Base-by-base conservation (phyloP, 2,797 vertebrate species). In the Sebastolobus altivelis region DNA sequence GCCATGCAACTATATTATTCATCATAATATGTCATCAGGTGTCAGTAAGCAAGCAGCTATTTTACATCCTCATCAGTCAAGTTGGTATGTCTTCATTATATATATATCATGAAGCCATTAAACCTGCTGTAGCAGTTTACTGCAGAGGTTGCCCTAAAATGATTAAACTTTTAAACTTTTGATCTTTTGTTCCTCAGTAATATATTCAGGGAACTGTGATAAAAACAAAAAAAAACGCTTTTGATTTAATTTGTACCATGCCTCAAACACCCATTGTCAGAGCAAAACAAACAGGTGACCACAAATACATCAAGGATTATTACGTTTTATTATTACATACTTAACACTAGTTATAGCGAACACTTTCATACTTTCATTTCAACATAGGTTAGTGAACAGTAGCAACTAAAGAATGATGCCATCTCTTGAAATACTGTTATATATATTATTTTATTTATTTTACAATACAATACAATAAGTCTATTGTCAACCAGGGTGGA, bases 41-140 rank as follows among this genome's bases (percentile, higher is more conserved):
- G 52, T 70, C 29, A 67, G 37, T 40, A 43, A 79, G n/a, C 18
- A 72, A 75, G 3, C 60, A 65, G 58, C 38, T 29, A 0, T 8
- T 56, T 16, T 29, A 73, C 49, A 54, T 63, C 56, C 22, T 38
- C 33, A 65, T 71, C 31, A 68, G 52, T 61, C 55, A 63, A 8
- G 33, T 35, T n/a, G 66, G 18, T 62, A 35, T 71, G 46, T 49
- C 46, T 8, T 58, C 29, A 66, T 54, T 49, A 49, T 11, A 52
- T 59, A 56, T 70, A 22, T 52, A 67, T 54, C 18, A 37, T 68
- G 13, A 49, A 79, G 38, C 16, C 29, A 56, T 77, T 69, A 83
- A 81, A 78, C 22, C 37, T 14, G 52, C 52, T 61, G 68, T 25
- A 37, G 62, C 33, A 69, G 27, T 65, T 90, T 60, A 76, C 68